Evolutionary conservation across 2,113 vertebrate genomes (phyloP).

Genomic region (Azemiops feae): DNA sequence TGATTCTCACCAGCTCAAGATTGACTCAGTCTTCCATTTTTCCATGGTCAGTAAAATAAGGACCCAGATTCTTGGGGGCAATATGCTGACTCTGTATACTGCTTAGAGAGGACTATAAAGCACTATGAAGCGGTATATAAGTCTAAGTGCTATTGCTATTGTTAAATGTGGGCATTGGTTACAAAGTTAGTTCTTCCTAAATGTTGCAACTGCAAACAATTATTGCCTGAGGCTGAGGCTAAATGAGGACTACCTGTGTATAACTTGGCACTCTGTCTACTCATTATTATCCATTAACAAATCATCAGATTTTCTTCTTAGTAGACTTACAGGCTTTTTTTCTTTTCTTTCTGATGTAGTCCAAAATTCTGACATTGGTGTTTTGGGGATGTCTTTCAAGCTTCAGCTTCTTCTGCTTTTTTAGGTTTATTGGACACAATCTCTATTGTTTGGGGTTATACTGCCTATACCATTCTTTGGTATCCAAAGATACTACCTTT

Average conservation of each 20-base stretch:
- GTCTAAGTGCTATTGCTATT: no score
- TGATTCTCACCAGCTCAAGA: no score
- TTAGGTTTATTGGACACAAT: not conserved
- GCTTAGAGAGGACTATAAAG: no score
- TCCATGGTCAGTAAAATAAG: no score
- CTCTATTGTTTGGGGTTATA: not conserved
- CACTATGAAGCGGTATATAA: no score
- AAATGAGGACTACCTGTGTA: not conserved
- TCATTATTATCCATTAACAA: not conserved
- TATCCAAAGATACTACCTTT: not conserved
- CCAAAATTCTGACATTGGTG: not conserved
- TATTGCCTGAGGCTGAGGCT: not conserved
- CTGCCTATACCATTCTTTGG: not conserved
- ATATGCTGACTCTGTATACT: no score
- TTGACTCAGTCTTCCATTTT: no score
- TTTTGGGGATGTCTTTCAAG: not conserved
- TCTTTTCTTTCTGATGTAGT: not conserved
- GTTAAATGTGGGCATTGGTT: not conserved
- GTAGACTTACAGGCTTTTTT: not conserved
- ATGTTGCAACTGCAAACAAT: not conserved
- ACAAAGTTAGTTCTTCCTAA: not conserved
- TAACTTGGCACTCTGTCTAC: not conserved
- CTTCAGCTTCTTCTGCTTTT: not conserved
- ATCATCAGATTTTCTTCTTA: not conserved
- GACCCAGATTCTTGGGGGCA: no score